Evolutionary conservation across 2,888 invertebrate genomes (phyloP), one percentile per base, ranked within the genome.

Genomic region (Augiades crinisus): DNA sequence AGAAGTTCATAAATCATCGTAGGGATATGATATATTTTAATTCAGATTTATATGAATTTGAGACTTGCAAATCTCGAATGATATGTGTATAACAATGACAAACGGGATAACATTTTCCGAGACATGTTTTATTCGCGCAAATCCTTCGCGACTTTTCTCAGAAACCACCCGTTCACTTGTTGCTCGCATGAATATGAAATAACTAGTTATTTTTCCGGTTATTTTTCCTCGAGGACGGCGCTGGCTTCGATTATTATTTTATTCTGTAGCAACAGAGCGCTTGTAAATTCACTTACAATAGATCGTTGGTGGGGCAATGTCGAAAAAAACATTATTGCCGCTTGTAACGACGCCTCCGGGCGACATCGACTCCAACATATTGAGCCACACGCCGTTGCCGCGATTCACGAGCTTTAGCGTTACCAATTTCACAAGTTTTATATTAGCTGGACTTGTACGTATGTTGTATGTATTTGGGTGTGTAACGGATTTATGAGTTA

Each of bases 271-370:
- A 36, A 50, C 33, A 45, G 24, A 24, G 36, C 46, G 30, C 27
- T 43, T 45, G 38, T 51, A 38, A 31, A 51, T 78, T 81, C 79
- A 81, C 73, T 75, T 69, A 65, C 54, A 55, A 45, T 51, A 51
- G 65, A 60, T 68, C 75, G 66, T 80, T 74, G 71, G 68, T 75
- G 70, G 72, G 70, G 72, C 80, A 65, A 81, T 81, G 77, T 73
- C 66, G 72, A 70, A 81, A 82, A 83, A 82, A 81, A 83, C 77
- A 78, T 84, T 82, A 84, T 83, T 82, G 85, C 78, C 73, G 75
- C 73, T 70, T 70, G 68, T 69, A 88, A 88, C 85, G 85, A 82
- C 62, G 80, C 88, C 88, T 84, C 70, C 53, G 86, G 87, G 88
- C 75, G 81, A 85, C 85, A 82, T 86, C 76, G 78, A 81, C 82